phyloP scores from a whole-genome alignment of 2,888 invertebrate species.

The Eledona agricola region DNA sequence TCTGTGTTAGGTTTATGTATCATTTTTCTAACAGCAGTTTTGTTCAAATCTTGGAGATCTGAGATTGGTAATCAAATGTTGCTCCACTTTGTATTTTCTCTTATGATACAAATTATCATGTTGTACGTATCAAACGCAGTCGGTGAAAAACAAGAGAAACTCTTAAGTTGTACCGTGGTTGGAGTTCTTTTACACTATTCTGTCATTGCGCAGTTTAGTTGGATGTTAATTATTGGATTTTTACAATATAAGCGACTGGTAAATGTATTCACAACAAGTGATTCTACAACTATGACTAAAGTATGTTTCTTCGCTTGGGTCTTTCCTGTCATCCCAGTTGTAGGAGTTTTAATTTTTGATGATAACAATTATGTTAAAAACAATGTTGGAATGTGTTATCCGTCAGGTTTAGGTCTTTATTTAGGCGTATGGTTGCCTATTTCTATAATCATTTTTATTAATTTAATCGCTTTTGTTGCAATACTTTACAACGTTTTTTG shows the following conservation, averaged over 20 bases:
- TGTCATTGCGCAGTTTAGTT: constrained; percentile 73
- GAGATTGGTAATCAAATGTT: constrained; percentile 58
- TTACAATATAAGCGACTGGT: constrained; percentile 74
- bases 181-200: constrained; percentile 74
- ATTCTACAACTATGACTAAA: too few relatives aligned
- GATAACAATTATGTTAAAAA: constrained; percentile 62
- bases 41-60: constrained; percentile 70
- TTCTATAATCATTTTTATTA: constrained; percentile 64
- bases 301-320: constrained; percentile 74
- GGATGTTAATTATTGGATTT: constrained; percentile 77
- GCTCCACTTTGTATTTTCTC: constrained; percentile 54
- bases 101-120: constrained; percentile 52
- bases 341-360: constrained; percentile 63
- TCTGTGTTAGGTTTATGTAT: constrained; percentile 65
- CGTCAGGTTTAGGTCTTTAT: constrained; percentile 66
- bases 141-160: constrained; percentile 57
- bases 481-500: constrained; percentile 67
- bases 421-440: constrained; percentile 68
- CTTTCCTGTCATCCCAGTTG: constrained; percentile 66
- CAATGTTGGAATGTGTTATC: constrained; percentile 65
- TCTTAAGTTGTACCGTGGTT: constrained; percentile 65
- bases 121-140: constrained; percentile 53
- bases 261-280: constrained; percentile 69
- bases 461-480: constrained; percentile 67
- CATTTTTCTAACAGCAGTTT: constrained; percentile 64